These are phyloP conservation scores for Pseudoatta argentina DNA, from an alignment of 1,140 invertebrate species.

Conservation along the genomic window DNA sequence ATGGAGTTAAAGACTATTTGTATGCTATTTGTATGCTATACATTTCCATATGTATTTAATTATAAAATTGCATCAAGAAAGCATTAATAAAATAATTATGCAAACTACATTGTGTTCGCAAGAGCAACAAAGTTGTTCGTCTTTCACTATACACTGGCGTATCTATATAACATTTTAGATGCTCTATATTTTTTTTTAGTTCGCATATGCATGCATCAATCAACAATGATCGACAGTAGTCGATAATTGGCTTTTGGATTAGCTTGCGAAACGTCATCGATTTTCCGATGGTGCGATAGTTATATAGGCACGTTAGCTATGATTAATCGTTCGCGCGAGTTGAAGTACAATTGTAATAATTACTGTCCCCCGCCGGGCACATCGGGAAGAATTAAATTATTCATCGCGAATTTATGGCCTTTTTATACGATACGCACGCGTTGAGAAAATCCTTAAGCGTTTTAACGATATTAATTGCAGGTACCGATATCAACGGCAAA, in stretches of 20 bases:
- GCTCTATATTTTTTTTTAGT: constrained; percentile 17
- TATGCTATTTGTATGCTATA: neutral
- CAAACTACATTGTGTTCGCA: neutral
- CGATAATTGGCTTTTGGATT: constrained; percentile 56
- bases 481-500: constrained; percentile 59
- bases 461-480: constrained; percentile 63
- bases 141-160: neutral
- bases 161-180: neutral
- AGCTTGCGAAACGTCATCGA: constrained; percentile 49
- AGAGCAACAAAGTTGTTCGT: neutral
- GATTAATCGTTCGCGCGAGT: constrained; percentile 54
- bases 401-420: constrained; percentile 53
- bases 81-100: constrained; percentile 15
- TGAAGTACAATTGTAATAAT: constrained; percentile 63
- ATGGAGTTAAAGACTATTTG: neutral
- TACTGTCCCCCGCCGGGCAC: constrained; percentile 51
- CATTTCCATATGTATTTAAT: neutral
- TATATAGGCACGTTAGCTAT: constrained; percentile 26
- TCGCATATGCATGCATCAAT: constrained; percentile 24
- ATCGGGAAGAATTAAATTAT: constrained; percentile 57
- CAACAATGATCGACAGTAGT: constrained; percentile 45
- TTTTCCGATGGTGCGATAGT: constrained; percentile 41
- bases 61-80: neutral
- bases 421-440: constrained; percentile 49
- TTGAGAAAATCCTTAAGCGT: constrained; percentile 63